phyloP scores from a whole-genome alignment of 2,113 vertebrate genomes.

The Xerus inauris region DNA sequence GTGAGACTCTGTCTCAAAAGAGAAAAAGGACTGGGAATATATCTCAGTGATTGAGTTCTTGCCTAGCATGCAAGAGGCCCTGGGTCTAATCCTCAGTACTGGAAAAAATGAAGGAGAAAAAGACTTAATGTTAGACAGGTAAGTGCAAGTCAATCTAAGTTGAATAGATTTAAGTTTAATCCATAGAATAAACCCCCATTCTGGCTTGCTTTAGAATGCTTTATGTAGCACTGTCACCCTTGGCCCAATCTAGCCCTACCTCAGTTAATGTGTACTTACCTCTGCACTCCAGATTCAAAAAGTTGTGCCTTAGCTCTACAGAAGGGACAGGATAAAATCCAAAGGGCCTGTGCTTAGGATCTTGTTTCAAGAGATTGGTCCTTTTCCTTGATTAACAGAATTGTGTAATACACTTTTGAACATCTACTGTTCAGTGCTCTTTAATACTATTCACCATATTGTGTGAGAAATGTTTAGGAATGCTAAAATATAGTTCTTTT shows the following conservation, averaged over 20 bases:
- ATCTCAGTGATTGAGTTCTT: background rate
- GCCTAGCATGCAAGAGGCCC: background rate
- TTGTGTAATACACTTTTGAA: constrained; percentile 17
- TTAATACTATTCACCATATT: background rate
- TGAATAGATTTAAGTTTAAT: background rate
- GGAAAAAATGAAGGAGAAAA: background rate
- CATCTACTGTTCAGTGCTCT: background rate
- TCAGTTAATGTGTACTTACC: background rate
- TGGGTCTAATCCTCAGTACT: background rate
- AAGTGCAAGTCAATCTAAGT: background rate
- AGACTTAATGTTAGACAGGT: background rate
- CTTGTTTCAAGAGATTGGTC: background rate
- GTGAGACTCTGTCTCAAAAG: background rate
- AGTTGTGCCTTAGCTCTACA: background rate
- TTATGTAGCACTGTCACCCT: background rate
- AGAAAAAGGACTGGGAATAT: too few relatives aligned
- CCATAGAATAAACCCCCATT: background rate
- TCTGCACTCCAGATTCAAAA: background rate
- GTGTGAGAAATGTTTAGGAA: background rate
- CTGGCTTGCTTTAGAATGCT: background rate
- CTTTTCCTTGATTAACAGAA: background rate
- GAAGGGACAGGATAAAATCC: background rate
- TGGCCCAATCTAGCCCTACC: background rate
- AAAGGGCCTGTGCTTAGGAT: background rate
- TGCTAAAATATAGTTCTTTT: background rate